These are phyloP conservation scores for Ormyrus rosae DNA, from an alignment of 2,888 invertebrate genomes.

Conservation along the genomic window DNA sequence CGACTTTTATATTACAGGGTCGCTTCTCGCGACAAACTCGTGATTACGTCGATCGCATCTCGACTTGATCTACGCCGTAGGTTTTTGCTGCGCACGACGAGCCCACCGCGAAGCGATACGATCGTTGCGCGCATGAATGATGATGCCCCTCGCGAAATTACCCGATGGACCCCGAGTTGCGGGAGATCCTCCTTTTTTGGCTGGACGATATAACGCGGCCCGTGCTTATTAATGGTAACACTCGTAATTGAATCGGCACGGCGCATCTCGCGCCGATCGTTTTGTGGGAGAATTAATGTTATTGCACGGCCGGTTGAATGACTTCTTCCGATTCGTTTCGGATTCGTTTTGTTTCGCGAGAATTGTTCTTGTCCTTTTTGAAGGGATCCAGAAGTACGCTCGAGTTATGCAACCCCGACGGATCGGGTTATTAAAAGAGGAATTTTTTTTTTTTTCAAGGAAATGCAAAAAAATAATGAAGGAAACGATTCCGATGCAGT, in stretches of 20 bases:
- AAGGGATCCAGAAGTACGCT: too few species aligned
- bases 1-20: too few species aligned
- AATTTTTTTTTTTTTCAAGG: too few species aligned
- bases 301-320: constrained; percentile 6
- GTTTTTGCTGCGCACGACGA: not conserved
- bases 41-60: too few species aligned
- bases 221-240: constrained; percentile 34
- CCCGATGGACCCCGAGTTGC: not conserved
- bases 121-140: constrained; percentile 21
- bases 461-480: too few species aligned
- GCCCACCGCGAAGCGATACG: constrained; percentile 2
- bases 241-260: constrained; percentile 41
- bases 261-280: constrained; percentile 9
- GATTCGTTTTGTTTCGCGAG: too few species aligned
- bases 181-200: not conserved
- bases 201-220: not conserved
- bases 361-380: too few species aligned
- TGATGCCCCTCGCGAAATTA: constrained; percentile 33
- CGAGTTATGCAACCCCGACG: too few species aligned
- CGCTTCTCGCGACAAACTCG: too few species aligned
- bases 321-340: constrained; percentile 22
- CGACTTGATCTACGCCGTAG: too few species aligned
- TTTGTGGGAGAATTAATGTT: constrained; percentile 36
- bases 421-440: too few species aligned
- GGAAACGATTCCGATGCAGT: too few species aligned